phyloP scores from a whole-genome alignment of 2,113 vertebrate genomes.

The Scalopus aquaticus region DNA sequence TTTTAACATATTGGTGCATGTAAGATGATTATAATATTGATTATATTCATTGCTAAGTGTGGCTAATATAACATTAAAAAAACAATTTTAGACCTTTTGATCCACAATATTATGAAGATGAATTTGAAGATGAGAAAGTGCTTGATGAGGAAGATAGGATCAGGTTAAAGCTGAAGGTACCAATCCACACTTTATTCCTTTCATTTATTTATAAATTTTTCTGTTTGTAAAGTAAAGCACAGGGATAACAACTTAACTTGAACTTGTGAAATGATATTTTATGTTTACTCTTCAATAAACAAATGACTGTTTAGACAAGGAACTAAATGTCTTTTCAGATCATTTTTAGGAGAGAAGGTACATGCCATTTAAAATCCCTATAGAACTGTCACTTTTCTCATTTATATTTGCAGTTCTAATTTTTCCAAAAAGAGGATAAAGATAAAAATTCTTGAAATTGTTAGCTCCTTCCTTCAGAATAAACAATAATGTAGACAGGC shows the following conservation, averaged over 20 bases:
- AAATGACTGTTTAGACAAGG: not conserved
- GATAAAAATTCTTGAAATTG: not conserved
- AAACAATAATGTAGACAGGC: not conserved
- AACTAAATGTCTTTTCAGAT: no score
- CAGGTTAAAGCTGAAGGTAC: constrained; percentile 97
- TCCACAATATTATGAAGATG: constrained; percentile 99
- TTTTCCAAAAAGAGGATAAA: not conserved
- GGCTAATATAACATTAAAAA: constrained; percentile 42
- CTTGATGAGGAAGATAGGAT: constrained; percentile 99
- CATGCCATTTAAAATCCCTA: not conserved
- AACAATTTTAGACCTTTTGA: constrained; percentile 94
- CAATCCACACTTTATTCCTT: not conserved
- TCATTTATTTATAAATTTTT: not conserved
- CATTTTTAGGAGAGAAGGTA: not conserved
- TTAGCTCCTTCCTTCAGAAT: not conserved
- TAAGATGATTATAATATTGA: not conserved
- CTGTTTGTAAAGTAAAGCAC: not conserved
- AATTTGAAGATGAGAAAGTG: constrained; percentile 99
- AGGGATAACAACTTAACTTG: not conserved
- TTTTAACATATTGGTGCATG: not conserved
- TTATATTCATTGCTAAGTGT: not conserved
- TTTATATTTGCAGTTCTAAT: not conserved
- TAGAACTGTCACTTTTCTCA: not conserved
- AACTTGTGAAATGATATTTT: not conserved
- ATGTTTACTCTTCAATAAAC: constrained; percentile 10